A percentile compares a stretch with the other conserved stretches of the same genome.
phyloP scores from a whole-genome alignment of 2,888 invertebrate genomes.

The Chouioia cunea region DNA sequence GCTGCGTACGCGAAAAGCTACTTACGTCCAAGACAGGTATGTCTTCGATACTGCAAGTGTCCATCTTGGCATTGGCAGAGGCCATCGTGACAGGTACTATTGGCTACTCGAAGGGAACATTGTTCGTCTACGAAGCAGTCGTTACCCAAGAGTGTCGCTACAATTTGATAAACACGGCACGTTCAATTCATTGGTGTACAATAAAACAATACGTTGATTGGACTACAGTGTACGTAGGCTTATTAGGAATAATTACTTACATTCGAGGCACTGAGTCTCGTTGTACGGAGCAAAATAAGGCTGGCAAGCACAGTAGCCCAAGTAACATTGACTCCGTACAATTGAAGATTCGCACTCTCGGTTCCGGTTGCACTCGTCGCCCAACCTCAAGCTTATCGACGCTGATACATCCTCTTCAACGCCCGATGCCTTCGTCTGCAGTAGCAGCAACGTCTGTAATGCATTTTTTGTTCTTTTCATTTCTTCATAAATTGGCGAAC shows the following conservation, averaged over 20 bases:
- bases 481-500: no score
- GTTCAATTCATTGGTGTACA: no score
- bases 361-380: constrained; percentile 75
- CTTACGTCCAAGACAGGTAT: constrained; percentile 93
- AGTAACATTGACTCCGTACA: constrained; percentile 75
- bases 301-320: constrained; percentile 84
- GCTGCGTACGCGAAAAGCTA: no score
- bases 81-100: constrained; percentile 87
- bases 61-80: constrained; percentile 88
- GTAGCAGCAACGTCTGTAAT: no score
- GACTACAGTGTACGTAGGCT: no score
- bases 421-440: constrained; percentile 1
- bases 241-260: constrained; percentile 70
- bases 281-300: constrained; percentile 86
- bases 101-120: constrained; percentile 89
- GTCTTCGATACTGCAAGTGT: constrained; percentile 88
- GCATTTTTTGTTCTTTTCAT: no score
- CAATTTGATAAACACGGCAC: constrained; percentile 60
- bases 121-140: constrained; percentile 87
- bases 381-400: constrained; percentile 73
- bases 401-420: no score
- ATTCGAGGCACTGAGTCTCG: constrained; percentile 84
- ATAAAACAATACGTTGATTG: no score
- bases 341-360: constrained; percentile 75
- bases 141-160: constrained; percentile 87